Evolutionary conservation across 2,113 vertebrate genomes (phyloP).

Genomic region (Nymphicus hollandicus): DNA sequence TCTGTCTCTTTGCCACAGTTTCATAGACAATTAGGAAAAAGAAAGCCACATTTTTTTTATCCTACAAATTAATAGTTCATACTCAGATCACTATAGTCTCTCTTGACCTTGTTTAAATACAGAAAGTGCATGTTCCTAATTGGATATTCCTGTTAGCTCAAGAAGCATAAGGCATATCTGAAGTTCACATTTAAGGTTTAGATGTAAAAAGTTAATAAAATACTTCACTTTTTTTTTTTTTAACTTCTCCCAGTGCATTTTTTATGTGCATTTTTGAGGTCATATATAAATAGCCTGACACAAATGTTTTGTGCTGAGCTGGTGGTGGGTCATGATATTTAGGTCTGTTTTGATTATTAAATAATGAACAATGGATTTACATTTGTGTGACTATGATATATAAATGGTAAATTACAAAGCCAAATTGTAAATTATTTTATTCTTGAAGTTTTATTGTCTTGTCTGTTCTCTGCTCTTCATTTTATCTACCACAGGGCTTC

Average conservation of each 20-base stretch:
- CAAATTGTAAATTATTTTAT: background rate
- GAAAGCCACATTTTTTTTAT: background rate
- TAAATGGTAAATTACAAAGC: background rate
- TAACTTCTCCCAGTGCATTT: background rate
- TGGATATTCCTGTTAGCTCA: background rate
- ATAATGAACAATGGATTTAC: background rate
- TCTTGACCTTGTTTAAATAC: background rate
- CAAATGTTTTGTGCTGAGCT: background rate
- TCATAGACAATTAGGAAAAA: background rate
- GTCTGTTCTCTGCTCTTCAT: background rate
- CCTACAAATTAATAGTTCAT: background rate
- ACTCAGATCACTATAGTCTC: background rate
- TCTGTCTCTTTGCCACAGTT: background rate
- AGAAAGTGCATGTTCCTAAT: background rate
- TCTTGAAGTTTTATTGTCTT: background rate
- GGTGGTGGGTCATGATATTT: background rate
- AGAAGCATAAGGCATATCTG: background rate
- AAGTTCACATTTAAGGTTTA: background rate
- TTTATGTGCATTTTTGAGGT: constrained; percentile 29
- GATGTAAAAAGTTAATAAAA: constrained; percentile 22
- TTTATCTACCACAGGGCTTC: background rate
- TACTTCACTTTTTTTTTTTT: background rate
- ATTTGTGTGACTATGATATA: background rate
- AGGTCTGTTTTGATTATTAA: background rate
- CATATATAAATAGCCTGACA: background rate